Conservation (phyloP, 2,888 invertebrate species). For the Drosophila silvestris region DNA sequence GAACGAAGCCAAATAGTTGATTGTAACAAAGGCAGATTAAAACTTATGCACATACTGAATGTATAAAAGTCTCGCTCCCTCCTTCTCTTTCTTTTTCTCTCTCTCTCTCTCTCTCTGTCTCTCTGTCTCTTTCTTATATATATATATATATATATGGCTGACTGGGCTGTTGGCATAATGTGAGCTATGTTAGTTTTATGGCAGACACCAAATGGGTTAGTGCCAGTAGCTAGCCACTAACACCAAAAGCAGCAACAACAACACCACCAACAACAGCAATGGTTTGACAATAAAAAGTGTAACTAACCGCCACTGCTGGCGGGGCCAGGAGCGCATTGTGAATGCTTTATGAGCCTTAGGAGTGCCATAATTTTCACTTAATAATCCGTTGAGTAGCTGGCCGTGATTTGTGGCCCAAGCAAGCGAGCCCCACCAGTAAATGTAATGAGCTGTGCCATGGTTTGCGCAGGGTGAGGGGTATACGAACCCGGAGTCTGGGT, state of each 20-base stretch:
- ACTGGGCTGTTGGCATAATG: constrained; percentile 63
- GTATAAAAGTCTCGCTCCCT: constrained; percentile 36
- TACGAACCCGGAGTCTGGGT: background rate
- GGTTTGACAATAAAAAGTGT: constrained; percentile 80
- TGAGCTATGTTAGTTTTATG: constrained; percentile 80
- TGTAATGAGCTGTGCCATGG: constrained; percentile 65
- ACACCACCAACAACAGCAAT: constrained; percentile 24
- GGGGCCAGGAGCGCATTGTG: constrained; percentile 70
- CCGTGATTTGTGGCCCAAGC: constrained; percentile 71
- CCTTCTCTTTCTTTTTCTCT: background rate
- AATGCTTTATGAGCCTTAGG: constrained; percentile 81
- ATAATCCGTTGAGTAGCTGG: constrained; percentile 81
- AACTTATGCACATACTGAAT: constrained; percentile 76
- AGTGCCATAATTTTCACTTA: constrained; percentile 82
- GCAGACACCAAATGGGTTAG: constrained; percentile 73
- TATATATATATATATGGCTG: constrained; percentile 20
- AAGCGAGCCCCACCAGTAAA: constrained; percentile 17
- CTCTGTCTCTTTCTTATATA: constrained; percentile 1
- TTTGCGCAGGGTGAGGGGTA: constrained; percentile 3
- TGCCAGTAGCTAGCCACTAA: constrained; percentile 19
- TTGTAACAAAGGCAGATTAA: constrained; percentile 79
- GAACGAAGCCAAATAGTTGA: constrained; percentile 48
- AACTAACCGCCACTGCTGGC: constrained; percentile 65
- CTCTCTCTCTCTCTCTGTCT: background rate
- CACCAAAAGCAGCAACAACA: constrained; percentile 15